Conservation (phyloP, 2,797 vertebrate species). For the Dicrostonyx torquatus region DNA sequence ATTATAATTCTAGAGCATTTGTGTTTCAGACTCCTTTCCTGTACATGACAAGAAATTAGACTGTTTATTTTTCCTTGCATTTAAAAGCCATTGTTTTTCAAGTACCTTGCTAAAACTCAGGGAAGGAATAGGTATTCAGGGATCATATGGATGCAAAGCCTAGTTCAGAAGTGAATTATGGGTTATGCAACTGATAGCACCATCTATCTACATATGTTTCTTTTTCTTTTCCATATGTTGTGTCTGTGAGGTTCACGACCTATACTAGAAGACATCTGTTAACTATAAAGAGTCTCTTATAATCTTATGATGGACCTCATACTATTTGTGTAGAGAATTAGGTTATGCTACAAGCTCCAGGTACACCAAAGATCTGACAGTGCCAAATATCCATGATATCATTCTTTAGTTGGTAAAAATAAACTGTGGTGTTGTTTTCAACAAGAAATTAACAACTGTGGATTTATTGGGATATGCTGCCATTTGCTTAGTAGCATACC, state of each 20-base stretch:
- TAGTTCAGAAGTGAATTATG: slow-evolving; percentile 41
- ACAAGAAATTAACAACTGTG: slow-evolving; percentile 49
- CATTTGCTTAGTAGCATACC: neutral
- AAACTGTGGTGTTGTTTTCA: slow-evolving; percentile 39
- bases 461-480: neutral
- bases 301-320: neutral
- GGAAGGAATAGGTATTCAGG: slow-evolving; percentile 7
- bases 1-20: neutral
- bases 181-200: neutral
- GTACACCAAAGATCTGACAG: neutral
- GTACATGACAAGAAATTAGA: slow-evolving; percentile 11
- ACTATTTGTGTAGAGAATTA: neutral
- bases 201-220: neutral
- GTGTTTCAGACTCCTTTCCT: neutral
- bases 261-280: neutral
- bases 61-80: neutral
- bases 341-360: neutral
- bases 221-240: slow-evolving; percentile 18
- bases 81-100: neutral
- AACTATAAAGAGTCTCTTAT: slow-evolving; percentile 11
- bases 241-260: neutral
- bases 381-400: neutral
- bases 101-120: slow-evolving; percentile 24
- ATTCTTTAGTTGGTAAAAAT: slow-evolving; percentile 51
- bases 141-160: neutral